Evolutionary conservation across 1,140 invertebrate genomes (phyloP).

Genomic region (Wasmannia auropunctata): DNA sequence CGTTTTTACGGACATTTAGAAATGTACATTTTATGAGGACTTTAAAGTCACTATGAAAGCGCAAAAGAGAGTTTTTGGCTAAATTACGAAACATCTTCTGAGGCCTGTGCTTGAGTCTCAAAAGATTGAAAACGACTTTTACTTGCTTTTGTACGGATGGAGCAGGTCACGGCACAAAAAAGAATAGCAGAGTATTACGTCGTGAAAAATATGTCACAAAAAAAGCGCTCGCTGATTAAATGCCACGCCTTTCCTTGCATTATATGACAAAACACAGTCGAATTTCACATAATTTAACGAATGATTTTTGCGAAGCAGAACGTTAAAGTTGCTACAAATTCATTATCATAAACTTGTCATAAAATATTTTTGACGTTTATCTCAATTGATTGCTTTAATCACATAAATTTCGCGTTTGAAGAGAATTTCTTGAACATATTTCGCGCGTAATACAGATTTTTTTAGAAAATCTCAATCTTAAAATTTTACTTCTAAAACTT

Average conservation of each 20-base stretch:
- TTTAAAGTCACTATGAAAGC: slow-evolving; percentile 16
- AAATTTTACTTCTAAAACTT: neutral
- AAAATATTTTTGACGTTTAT: neutral
- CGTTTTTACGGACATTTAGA: neutral
- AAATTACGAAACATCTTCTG: slow-evolving; percentile 49
- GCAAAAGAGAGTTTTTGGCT: slow-evolving; percentile 44
- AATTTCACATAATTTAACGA: slow-evolving; percentile 19
- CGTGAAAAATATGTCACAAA: neutral
- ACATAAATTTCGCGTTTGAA: neutral
- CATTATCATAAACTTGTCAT: neutral
- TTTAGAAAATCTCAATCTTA: neutral
- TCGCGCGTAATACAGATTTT: neutral
- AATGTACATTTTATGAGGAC: neutral
- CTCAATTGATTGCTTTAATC: neutral
- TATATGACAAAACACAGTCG: neutral
- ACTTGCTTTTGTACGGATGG: neutral
- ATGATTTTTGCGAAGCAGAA: neutral
- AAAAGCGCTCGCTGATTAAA: slow-evolving; percentile 24
- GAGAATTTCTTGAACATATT: neutral
- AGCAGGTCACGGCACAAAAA: neutral
- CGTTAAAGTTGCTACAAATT: neutral
- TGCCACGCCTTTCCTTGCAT: neutral
- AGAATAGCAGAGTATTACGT: neutral
- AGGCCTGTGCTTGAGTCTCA: too few species aligned
- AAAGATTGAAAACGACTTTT: too few species aligned